These are phyloP conservation scores for Invenusta paracnida DNA, from an alignment of 2,888 invertebrate species.

Conservation along the genomic window DNA sequence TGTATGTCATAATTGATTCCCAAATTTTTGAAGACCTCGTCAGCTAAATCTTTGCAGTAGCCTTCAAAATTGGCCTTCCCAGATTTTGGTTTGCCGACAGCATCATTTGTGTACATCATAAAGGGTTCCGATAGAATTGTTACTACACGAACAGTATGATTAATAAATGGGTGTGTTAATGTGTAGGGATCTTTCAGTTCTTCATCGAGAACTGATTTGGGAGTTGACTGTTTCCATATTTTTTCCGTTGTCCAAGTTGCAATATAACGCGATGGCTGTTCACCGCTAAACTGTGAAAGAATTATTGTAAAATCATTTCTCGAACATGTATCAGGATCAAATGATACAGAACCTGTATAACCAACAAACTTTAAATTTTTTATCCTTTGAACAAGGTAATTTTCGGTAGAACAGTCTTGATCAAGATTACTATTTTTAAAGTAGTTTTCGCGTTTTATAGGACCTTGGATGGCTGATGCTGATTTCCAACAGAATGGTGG, in stretches of 20 bases:
- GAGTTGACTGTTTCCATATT: neutral
- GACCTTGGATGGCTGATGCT: neutral
- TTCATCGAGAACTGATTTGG: neutral
- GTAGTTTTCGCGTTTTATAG: neutral
- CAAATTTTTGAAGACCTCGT: conserved; percentile 73
- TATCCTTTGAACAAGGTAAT: neutral
- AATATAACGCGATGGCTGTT: neutral
- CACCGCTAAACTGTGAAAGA: conserved; percentile 23
- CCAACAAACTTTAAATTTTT: neutral
- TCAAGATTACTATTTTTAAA: neutral
- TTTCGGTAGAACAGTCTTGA: neutral
- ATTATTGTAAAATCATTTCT: conserved; percentile 7
- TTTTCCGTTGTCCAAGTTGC: neutral
- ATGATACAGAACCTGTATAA: conserved; percentile 1
- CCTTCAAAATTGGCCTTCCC: conserved; percentile 66
- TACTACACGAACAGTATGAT: conserved; percentile 14
- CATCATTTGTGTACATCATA: neutral
- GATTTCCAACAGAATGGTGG: neutral
- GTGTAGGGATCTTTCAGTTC: neutral
- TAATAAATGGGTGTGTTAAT: neutral
- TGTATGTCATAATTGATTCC: conserved; percentile 79
- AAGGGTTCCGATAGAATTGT: conserved; percentile 35
- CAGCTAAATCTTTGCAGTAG: conserved; percentile 84
- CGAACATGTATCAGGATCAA: neutral
- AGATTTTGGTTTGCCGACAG: neutral